Percentiles rank a stretch among this genome's conserved stretches.
phyloP scores from a whole-genome alignment of 1,140 invertebrate species.

The Ladona fulva region DNA sequence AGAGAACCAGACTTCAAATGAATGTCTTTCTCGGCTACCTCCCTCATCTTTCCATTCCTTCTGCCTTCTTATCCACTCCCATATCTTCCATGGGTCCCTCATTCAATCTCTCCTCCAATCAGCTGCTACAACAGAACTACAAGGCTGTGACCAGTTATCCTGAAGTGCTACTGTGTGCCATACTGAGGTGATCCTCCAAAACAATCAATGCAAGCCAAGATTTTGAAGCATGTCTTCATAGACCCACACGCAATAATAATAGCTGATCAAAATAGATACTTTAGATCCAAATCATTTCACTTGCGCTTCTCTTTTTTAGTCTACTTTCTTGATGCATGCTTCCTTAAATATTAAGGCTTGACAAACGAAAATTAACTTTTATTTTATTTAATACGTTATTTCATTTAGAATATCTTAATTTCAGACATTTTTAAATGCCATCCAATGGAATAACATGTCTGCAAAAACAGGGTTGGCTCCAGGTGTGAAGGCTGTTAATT shows the following conservation, averaged over 20 bases:
- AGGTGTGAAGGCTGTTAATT: too few relatives aligned
- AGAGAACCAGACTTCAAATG: background rate
- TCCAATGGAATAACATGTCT: too few relatives aligned
- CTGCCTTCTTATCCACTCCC: background rate
- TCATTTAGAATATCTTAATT: background rate
- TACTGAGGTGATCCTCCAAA: constrained; percentile 8
- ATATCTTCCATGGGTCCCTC: background rate
- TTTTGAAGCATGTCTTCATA: background rate
- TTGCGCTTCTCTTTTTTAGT: background rate
- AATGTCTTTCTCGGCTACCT: background rate
- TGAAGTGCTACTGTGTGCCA: constrained; percentile 3
- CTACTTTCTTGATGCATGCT: background rate
- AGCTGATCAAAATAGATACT: background rate
- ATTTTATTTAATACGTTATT: background rate
- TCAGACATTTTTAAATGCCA: too few relatives aligned
- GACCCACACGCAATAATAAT: background rate
- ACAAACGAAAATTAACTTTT: background rate
- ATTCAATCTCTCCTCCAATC: background rate
- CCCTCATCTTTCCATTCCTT: background rate
- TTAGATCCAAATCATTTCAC: background rate
- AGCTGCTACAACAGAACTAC: constrained; percentile 8
- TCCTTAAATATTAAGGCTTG: background rate
- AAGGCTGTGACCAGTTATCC: constrained; percentile 7
- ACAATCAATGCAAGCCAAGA: constrained; percentile 1
- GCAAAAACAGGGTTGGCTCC: too few relatives aligned